Percentiles rank a stretch among this genome's conserved stretches.
phyloP scores from a whole-genome alignment of 2,797 vertebrate species.

The Myotis daubentonii region DNA sequence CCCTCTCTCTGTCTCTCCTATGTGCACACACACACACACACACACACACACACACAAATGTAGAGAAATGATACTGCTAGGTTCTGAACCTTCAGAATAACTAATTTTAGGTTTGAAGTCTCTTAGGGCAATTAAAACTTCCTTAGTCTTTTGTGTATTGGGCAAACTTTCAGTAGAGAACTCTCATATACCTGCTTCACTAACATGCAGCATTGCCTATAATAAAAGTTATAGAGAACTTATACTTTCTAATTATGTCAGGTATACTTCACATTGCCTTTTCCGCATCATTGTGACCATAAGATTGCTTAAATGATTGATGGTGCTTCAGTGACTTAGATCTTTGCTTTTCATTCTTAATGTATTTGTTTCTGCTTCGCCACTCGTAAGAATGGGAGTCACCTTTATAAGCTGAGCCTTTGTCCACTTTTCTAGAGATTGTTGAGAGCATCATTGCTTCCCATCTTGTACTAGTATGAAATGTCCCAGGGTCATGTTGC shows the following conservation, averaged over 20 bases:
- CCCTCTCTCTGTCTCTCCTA: neutral
- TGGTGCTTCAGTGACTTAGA: neutral
- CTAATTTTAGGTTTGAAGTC: neutral
- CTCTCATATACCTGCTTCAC: neutral
- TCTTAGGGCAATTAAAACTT: neutral
- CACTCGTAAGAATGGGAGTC: neutral
- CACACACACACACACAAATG: slow-evolving; percentile 7
- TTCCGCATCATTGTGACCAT: neutral
- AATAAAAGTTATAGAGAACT: neutral
- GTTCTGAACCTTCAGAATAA: neutral
- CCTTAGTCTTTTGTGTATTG: neutral
- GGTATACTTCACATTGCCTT: neutral
- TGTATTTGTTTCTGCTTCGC: neutral
- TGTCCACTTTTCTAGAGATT: neutral
- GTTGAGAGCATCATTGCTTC: neutral
- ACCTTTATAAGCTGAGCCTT: neutral
- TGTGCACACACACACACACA: rapidly evolving
- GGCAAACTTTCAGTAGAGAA: neutral
- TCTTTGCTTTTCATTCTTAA: neutral
- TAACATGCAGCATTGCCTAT: neutral
- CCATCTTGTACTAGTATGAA: neutral
- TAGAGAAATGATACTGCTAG: neutral
- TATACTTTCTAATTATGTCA: neutral
- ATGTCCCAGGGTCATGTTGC: neutral
- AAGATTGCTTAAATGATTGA: neutral